Conservation (phyloP, 1,140 invertebrate genomes). For the Paraescarpia echinospica region DNA sequence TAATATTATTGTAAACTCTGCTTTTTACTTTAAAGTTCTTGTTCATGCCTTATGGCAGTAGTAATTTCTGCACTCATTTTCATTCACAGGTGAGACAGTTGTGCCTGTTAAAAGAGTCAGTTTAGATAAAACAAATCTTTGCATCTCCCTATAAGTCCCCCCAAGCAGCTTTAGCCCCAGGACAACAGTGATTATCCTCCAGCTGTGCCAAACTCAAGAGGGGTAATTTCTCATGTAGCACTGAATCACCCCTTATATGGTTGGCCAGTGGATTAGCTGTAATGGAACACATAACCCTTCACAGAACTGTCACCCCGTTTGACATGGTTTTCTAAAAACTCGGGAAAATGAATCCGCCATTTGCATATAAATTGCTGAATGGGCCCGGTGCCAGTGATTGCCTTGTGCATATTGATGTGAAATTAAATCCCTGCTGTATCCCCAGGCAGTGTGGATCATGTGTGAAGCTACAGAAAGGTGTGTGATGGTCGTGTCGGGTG, state of each 20-base stretch:
- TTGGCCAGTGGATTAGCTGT: background rate
- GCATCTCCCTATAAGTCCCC: background rate
- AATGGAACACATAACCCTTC: slow-evolving; percentile 1
- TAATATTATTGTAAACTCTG: no score
- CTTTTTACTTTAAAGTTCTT: no score
- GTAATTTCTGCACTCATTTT: background rate
- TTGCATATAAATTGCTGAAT: background rate
- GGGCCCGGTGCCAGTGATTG: background rate
- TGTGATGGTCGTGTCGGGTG: background rate
- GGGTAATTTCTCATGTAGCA: background rate
- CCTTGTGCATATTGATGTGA: background rate
- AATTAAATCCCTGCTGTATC: background rate
- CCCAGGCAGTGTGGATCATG: background rate
- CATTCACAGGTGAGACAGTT: background rate
- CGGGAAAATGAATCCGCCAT: background rate
- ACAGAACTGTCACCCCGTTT: background rate
- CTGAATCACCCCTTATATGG: background rate
- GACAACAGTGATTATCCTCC: background rate
- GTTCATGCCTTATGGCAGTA: no score
- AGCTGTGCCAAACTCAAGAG: background rate
- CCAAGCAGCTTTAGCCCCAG: background rate
- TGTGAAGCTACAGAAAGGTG: background rate
- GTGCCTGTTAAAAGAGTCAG: background rate
- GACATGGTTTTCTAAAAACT: background rate
- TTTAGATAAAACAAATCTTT: background rate